Percentiles rank a stretch among this genome's conserved stretches.
Conservation (phyloP, 53 echinoderm and acorn worm genomes). For the Henricia sp. region DNA sequence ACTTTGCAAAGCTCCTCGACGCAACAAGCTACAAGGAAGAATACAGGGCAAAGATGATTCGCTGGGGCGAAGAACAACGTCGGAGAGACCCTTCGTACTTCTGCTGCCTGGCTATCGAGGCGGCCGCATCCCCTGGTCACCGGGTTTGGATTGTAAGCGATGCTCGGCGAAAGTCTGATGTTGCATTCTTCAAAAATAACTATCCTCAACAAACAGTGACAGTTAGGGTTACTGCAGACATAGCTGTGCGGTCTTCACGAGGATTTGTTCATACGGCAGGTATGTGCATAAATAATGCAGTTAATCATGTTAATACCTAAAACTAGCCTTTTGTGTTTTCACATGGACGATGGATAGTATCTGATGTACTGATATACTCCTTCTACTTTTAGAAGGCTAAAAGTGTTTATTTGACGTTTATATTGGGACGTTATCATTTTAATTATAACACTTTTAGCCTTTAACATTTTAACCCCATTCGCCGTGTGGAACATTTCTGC, state of each 20-base stretch:
- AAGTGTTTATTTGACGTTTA: no score
- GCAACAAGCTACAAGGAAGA: constrained; percentile 91
- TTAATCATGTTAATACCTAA: no score
- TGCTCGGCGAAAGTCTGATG: constrained; percentile 82
- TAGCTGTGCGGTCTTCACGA: constrained; percentile 67
- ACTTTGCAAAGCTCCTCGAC: constrained; percentile 76
- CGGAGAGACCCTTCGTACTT: constrained; percentile 77
- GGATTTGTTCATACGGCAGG: constrained; percentile 84
- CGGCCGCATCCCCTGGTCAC: constrained; percentile 16
- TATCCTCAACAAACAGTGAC: constrained; percentile 72
- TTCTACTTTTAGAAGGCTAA: no score
- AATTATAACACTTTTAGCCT: no score
- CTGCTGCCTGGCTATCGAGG: constrained; percentile 77
- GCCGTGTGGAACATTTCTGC: no score
- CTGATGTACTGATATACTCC: no score
- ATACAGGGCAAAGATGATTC: constrained; percentile 88
- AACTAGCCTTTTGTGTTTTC: no score
- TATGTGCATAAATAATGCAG: no score
- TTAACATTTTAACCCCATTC: no score
- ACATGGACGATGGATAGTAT: no score
- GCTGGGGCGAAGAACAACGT: constrained; percentile 89
- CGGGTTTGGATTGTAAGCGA: constrained; percentile 94
- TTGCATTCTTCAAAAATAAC: constrained; percentile 73
- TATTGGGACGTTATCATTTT: no score
- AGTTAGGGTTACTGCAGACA: constrained; percentile 79